Percentiles rank a stretch among this genome's conserved stretches.
Conservation (phyloP, 1,140 invertebrate species). For the Coptotermes formosanus region DNA sequence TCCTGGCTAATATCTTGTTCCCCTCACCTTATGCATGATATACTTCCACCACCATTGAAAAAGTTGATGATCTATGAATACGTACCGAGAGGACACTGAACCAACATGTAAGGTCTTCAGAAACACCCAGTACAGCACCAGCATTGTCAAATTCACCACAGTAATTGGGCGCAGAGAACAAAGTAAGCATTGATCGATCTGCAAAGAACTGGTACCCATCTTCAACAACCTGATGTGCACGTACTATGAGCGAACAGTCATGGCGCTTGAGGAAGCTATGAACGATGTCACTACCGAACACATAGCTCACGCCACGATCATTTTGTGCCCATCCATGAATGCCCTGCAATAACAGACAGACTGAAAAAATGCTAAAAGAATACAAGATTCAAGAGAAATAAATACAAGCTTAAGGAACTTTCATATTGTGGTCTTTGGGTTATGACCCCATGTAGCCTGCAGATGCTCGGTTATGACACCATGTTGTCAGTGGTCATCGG, state of each 20-base stretch:
- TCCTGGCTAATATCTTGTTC: too few relatives aligned
- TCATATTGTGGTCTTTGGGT: too few relatives aligned
- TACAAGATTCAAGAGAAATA: neutral
- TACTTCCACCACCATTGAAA: too few relatives aligned
- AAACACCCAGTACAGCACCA: conserved; percentile 76
- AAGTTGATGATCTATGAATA: neutral
- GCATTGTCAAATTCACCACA: conserved; percentile 88
- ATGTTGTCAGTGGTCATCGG: too few relatives aligned
- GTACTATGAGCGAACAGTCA: conserved; percentile 58
- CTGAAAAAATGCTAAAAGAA: neutral
- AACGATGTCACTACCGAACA: conserved; percentile 63
- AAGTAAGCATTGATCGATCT: conserved; percentile 86
- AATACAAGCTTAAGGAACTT: too few relatives aligned
- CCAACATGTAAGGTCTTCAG: conserved; percentile 74
- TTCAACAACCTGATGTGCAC: conserved; percentile 74
- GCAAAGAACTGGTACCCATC: conserved; percentile 92
- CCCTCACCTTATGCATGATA: too few relatives aligned
- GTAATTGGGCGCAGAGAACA: conserved; percentile 87
- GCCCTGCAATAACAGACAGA: neutral
- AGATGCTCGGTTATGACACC: too few relatives aligned
- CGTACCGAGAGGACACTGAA: conserved; percentile 49
- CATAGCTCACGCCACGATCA: conserved; percentile 75
- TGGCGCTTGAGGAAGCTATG: conserved; percentile 59
- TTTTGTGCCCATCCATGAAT: conserved; percentile 68
- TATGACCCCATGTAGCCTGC: too few relatives aligned